These are phyloP conservation scores for Eolophus roseicapilla DNA, from an alignment of 2,113 vertebrate species.

Conservation along the genomic window DNA sequence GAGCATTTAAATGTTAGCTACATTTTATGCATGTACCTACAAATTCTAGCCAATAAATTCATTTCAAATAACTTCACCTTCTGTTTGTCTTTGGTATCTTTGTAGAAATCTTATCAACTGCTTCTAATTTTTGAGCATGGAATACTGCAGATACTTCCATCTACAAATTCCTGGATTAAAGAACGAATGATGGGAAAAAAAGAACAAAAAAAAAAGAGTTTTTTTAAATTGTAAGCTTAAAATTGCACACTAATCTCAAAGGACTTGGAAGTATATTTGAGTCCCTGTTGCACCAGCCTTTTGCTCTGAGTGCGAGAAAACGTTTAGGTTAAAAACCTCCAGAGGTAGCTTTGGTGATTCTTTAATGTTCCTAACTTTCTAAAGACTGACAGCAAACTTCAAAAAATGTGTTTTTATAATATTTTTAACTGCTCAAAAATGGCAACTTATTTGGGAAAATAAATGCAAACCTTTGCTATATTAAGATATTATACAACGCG, in stretches of 20 bases:
- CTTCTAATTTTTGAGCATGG: not conserved
- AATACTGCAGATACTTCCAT: not conserved
- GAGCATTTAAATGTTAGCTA: not conserved
- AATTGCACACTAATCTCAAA: not conserved
- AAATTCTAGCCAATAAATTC: not conserved
- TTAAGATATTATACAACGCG: not conserved
- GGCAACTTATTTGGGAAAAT: not conserved
- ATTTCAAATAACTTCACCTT: not conserved
- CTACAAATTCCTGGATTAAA: not conserved
- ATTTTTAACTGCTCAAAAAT: not conserved
- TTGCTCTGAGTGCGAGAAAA: not conserved
- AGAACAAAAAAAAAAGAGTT: not conserved
- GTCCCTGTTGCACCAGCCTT: not conserved
- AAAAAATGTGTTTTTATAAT: not conserved
- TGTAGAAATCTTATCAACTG: not conserved
- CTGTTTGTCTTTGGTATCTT: not conserved
- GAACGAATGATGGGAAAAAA: accelerated
- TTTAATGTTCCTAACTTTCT: not conserved
- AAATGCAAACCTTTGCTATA: not conserved
- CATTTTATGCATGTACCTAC: not conserved
- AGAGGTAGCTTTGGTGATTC: not conserved
- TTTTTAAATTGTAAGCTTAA: not conserved
- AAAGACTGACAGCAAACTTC: not conserved
- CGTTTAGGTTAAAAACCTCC: not conserved
- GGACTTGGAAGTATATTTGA: not conserved